Percentiles rank a stretch among this genome's conserved stretches.
These are phyloP conservation scores for Solenodon paradoxus DNA, from an alignment of 2,113 vertebrate genomes.

Conservation along the genomic window DNA sequence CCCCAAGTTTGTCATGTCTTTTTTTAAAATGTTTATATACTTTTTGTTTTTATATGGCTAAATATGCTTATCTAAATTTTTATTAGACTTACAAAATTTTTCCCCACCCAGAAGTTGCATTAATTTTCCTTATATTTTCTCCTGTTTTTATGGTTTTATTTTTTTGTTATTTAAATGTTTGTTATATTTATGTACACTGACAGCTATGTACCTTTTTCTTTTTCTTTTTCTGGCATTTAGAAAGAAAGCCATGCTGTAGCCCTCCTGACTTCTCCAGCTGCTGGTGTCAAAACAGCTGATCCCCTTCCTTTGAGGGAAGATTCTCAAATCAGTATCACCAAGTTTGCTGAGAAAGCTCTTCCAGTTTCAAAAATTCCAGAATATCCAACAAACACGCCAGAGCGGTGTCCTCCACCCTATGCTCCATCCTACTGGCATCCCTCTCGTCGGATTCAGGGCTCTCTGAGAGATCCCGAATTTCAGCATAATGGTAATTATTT, in stretches of 20 bases:
- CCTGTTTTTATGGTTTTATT: neutral
- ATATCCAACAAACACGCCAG: slow-evolving; percentile 1
- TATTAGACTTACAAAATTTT: neutral
- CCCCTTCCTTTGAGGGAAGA: slow-evolving; percentile 87
- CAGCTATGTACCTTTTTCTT: neutral
- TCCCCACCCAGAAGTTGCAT: neutral
- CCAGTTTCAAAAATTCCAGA: slow-evolving; percentile 53
- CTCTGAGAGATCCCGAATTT: slow-evolving; percentile 89
- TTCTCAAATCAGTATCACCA: slow-evolving; percentile 27
- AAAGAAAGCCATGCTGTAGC: slow-evolving; percentile 48
- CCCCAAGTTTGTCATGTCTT: neutral
- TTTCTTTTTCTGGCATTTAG: slow-evolving; percentile 57
- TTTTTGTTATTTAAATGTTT: neutral
- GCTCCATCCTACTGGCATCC: slow-evolving; percentile 68
- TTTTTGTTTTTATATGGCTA: neutral
- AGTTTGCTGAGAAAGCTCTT: slow-evolving; percentile 39
- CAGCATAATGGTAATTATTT: slow-evolving; percentile 88
- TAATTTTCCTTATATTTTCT: neutral
- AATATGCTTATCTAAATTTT: neutral
- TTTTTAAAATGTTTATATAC: neutral
- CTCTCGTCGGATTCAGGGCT: slow-evolving; percentile 86
- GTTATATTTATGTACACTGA: neutral
- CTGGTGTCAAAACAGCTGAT: slow-evolving; percentile 88
- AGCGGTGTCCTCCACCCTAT: slow-evolving; percentile 21
- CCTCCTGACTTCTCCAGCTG: slow-evolving; percentile 78